Conservation (phyloP, 2,888 invertebrate genomes). For the Rhagonycha fulva region DNA sequence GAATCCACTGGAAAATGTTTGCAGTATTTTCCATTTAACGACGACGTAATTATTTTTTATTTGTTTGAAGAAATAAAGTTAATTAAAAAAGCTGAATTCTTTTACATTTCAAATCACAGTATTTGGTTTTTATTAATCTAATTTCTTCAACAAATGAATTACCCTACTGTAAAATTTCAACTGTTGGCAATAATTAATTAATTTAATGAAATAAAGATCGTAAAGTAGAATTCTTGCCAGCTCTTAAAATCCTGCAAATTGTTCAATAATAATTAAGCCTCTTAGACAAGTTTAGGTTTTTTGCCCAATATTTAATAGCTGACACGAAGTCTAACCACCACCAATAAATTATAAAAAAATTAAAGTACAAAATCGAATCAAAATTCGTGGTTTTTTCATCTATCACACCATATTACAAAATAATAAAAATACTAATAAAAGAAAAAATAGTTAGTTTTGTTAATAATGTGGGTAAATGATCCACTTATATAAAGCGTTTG, state of each 20-base stretch:
- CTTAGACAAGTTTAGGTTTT: no score
- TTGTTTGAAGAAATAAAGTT: not conserved
- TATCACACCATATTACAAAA: not conserved
- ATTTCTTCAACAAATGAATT: not conserved
- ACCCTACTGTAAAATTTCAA: not conserved
- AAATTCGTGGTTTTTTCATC: no score
- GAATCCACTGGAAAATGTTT: no score
- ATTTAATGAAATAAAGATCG: not conserved
- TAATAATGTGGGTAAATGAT: not conserved
- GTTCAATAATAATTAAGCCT: no score
- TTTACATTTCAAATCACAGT: not conserved
- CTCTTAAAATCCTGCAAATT: no score
- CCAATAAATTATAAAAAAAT: not conserved
- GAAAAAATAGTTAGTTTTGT: not conserved
- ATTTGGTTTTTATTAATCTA: not conserved
- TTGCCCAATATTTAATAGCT: no score
- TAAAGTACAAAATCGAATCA: not conserved
- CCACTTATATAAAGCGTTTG: no score
- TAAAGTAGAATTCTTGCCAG: not conserved
- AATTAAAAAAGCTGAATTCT: not conserved
- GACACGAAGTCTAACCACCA: not conserved
- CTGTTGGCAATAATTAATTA: not conserved
- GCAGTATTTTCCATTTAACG: no score
- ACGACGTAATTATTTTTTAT: not conserved
- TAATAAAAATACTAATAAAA: not conserved